Conservation (phyloP, 2,113 vertebrate genomes). For the Andinoacara biseriatus region DNA sequence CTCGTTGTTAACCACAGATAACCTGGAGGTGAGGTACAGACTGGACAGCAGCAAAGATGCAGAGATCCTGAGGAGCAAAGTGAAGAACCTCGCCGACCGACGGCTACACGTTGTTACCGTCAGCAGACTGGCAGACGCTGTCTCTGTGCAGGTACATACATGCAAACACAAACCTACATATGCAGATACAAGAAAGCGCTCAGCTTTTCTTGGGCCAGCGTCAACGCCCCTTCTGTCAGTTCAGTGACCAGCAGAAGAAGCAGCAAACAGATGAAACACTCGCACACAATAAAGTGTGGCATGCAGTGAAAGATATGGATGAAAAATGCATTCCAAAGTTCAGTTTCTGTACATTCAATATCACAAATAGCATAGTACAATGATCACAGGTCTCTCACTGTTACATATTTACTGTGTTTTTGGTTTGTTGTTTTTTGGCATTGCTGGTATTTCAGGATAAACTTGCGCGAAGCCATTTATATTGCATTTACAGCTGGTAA, state of each 20-base stretch:
- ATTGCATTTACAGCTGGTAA: too few species aligned
- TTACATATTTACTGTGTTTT: neutral
- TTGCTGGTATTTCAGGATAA: neutral
- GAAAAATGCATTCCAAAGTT: neutral
- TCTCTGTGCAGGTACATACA: constrained; percentile 67
- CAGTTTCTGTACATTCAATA: neutral
- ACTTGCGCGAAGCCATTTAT: neutral
- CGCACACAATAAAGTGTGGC: neutral
- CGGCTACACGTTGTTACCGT: constrained; percentile 66
- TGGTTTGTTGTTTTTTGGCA: neutral
- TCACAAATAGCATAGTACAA: neutral
- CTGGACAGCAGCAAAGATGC: constrained; percentile 61
- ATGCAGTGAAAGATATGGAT: neutral
- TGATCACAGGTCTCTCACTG: neutral
- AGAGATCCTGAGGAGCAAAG: constrained; percentile 58
- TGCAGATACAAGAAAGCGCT: neutral
- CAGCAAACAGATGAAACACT: neutral
- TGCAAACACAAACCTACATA: neutral
- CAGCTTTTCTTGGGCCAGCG: neutral
- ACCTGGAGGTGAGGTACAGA: constrained; percentile 73
- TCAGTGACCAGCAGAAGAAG: neutral
- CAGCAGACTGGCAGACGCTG: constrained; percentile 53
- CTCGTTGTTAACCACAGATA: constrained; percentile 49
- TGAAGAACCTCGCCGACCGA: constrained; percentile 65
- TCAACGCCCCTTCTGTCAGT: too few species aligned